Base-by-base conservation (phyloP, 2,888 invertebrate species). In the Drosophila pegasa region DNA sequence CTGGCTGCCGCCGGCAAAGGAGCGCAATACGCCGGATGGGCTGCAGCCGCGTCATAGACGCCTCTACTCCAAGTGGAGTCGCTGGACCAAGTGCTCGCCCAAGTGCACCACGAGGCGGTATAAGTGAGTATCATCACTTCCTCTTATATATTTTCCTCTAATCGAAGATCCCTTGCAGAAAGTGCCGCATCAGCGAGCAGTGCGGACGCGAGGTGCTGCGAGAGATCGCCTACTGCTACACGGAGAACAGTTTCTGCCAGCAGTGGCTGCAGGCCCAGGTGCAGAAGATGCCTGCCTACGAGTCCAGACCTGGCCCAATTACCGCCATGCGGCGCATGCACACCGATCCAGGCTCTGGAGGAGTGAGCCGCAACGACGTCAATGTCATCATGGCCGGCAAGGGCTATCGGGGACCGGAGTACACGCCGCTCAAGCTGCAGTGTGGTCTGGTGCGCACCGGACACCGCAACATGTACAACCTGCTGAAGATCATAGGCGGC, bases 401-500 rank as follows among this genome's bases (percentile, higher is more conserved):
- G 61, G 92, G 92, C 3, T 92, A 92, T 47, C 90, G 90, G 0
- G 89, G 91, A 59, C 75, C 91, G 68, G 93, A 93, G 58, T 92
- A 93, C 57, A 87, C 90, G 3, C 88, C 93, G 29, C 82, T 91
- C 31, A 93, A 94, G 75, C 88, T 93, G 1, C 91, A 89, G 31
- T 92, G 92, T 92, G 80, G 93, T 80, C 64, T 92, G 41, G 89
- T 91, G 29, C 86, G 90, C n/a, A 90, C 81, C 54, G 83, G 87
- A 3, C 85, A 88, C 37, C 88, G 91, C 18, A 90, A 76, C 50
- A 84, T 94, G 92, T 92, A 93, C 22, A 94, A 94, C 58, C 94
- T 95, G 95, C 93, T 96, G 66, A 94, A 96, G 79, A 98, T 98
- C 67, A 96, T 98, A 61, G 98, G 98, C 0, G 98, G 98, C 0